phyloP scores from a whole-genome alignment of 2,888 invertebrate species.

The Lottia scabra region DNA sequence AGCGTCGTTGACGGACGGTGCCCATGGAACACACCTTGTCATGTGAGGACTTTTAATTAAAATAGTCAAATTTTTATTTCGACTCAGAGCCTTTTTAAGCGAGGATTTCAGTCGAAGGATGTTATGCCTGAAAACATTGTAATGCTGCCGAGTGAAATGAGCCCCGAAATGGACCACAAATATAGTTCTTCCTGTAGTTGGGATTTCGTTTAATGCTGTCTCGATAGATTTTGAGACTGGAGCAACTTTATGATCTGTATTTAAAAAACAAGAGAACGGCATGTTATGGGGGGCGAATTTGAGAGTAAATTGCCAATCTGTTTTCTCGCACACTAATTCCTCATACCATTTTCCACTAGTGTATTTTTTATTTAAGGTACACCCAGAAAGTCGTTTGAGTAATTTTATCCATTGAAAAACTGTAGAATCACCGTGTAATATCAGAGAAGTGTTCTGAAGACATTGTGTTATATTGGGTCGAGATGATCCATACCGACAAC shows the following conservation, averaged over 20 bases:
- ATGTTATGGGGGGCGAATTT: too few relatives aligned
- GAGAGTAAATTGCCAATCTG: too few relatives aligned
- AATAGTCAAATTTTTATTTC: background rate
- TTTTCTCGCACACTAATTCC: background rate
- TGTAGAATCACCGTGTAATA: background rate
- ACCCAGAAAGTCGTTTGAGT: background rate
- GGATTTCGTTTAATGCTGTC: background rate
- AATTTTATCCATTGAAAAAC: background rate
- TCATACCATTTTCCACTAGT: background rate
- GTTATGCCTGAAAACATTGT: background rate
- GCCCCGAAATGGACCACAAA: background rate
- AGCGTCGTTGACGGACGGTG: background rate
- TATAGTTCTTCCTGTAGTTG: background rate
- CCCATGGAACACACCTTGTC: background rate
- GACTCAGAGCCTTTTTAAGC: background rate
- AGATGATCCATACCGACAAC: background rate
- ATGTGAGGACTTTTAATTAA: background rate
- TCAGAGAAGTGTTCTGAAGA: background rate
- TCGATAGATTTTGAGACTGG: background rate
- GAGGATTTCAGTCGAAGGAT: background rate
- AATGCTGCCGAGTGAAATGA: background rate
- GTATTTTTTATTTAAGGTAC: background rate
- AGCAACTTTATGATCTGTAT: too few relatives aligned
- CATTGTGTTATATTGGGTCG: background rate
- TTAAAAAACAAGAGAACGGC: too few relatives aligned